Evolutionary conservation across 2,797 vertebrate genomes (phyloP).

Genomic region (Denticeps clupeoides): DNA sequence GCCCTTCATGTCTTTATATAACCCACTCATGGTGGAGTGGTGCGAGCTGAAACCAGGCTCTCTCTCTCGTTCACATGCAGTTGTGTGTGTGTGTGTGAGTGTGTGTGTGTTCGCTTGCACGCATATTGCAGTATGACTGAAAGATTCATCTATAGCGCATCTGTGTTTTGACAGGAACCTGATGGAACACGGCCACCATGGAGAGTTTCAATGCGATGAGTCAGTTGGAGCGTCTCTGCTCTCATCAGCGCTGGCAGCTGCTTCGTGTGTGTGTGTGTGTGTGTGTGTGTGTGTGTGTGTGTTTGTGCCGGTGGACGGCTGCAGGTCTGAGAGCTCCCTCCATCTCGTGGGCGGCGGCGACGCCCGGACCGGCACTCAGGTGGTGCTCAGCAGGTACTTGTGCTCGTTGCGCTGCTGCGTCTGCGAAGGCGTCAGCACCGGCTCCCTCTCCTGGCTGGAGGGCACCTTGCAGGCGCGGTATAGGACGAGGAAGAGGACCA

Average conservation of each 20-base stretch:
- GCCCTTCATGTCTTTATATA: neutral
- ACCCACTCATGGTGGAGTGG: neutral
- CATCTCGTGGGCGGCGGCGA: too few species aligned
- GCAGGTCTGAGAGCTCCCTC: too few species aligned
- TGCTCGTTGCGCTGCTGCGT: slow-evolving; percentile 49
- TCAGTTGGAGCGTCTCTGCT: neutral
- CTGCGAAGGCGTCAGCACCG: slow-evolving; percentile 43
- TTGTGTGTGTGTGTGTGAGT: slow-evolving; percentile 1
- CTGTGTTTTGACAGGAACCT: slow-evolving; percentile 12
- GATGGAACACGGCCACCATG: slow-evolving; percentile 9
- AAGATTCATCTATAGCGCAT: neutral
- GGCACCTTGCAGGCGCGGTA: slow-evolving; percentile 64
- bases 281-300: too few species aligned
- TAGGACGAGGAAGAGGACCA: slow-evolving; percentile 59
- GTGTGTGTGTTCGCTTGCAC: neutral
- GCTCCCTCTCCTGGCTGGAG: slow-evolving; percentile 55
- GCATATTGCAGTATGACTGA: neutral
- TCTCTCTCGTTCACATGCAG: neutral
- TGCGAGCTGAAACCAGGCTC: neutral
- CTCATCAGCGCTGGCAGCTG: neutral
- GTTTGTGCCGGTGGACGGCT: too few species aligned
- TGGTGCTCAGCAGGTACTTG: slow-evolving; percentile 54
- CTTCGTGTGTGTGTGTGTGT: neutral
- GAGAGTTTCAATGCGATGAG: slow-evolving; percentile 1
- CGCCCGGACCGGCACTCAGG: slow-evolving; percentile 36